Evolutionary conservation across 2,888 invertebrate genomes (phyloP).

Genomic region (Lapara coniferarum): DNA sequence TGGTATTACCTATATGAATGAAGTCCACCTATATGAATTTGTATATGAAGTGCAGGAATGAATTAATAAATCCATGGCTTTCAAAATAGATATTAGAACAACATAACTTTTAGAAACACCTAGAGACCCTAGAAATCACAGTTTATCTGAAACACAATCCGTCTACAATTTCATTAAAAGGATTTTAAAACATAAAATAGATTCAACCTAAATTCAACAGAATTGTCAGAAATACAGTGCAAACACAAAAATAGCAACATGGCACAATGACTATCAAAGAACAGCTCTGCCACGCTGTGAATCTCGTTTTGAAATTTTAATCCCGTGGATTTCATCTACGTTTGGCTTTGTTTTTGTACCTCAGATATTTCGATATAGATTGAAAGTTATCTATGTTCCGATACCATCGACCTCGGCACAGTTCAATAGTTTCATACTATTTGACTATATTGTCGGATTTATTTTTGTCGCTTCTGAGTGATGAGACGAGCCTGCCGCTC

Average conservation of each 20-base stretch:
- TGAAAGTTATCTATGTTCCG: not conserved
- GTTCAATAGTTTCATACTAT: not conserved
- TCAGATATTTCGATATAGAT: not conserved
- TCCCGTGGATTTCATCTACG: not conserved
- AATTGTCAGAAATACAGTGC: not conserved
- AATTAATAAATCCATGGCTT: too few relatives aligned
- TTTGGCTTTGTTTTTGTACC: not conserved
- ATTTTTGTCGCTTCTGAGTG: not conserved
- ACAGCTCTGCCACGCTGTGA: not conserved
- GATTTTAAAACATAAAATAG: too few relatives aligned
- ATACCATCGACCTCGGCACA: not conserved
- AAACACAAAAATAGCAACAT: not conserved
- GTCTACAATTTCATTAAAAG: too few relatives aligned
- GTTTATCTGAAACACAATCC: too few relatives aligned
- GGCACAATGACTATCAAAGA: not conserved
- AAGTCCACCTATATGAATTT: too few relatives aligned
- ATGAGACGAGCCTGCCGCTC: too few relatives aligned
- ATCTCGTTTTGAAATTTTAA: constrained; percentile 1
- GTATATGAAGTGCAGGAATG: too few relatives aligned
- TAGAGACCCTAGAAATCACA: too few relatives aligned
- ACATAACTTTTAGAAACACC: too few relatives aligned
- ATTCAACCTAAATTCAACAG: not conserved
- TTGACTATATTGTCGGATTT: not conserved
- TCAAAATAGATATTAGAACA: too few relatives aligned
- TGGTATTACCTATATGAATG: too few relatives aligned